Evolutionary conservation across 2,113 vertebrate genomes (phyloP), one percentile per base, ranked within the genome.

Genomic region (Pimephales promelas): DNA sequence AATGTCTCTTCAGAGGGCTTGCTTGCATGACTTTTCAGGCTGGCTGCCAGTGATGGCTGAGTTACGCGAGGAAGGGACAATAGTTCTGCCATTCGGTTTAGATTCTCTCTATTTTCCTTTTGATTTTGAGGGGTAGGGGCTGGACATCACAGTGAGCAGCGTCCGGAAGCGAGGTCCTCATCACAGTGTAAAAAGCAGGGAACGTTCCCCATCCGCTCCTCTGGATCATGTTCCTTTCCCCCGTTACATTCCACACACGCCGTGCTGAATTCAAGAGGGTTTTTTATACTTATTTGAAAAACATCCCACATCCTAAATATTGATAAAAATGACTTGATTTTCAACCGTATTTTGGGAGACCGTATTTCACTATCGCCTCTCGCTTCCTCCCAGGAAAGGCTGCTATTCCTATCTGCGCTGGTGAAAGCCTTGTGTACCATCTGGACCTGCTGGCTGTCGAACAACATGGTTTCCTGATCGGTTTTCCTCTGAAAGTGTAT

Each of bases 351-450:
- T 73, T 84, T 89, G 75, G 87, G 84, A 83, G 83, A 79, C 68
- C 68, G 14, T 49, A 49, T 49, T 49, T 49, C 45, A 64, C 10
- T 11, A 36, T 59, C 20, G 26, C 54, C 34, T 56, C 77, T 82
- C 52, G 75, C 86, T 89, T 90, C 64, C 83, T 28, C 91, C 88
- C 52, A 68, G 85, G 79, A 81, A 86, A 75, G 76, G 88, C 62
- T 24, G 88, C 87, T 87, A 84, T 79, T 84, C 82, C 94, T 98
- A 99, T 98, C 97, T 98, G 94, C 96, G 95, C 83, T 99, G 97
- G 89, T 95, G 95, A 94, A 99, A 98, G 90, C 97, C 97, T 76
- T 97, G 98, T 72, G 95, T 96, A 87, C 97, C 95, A 61, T 98
- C 97, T 14, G 97, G 97, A 88, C 96, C 95, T 87, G 95, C 91